Evolutionary conservation across 2,888 invertebrate genomes (phyloP), one percentile per base, ranked within the genome.

Genomic region (Stenolophus ochropezus): DNA sequence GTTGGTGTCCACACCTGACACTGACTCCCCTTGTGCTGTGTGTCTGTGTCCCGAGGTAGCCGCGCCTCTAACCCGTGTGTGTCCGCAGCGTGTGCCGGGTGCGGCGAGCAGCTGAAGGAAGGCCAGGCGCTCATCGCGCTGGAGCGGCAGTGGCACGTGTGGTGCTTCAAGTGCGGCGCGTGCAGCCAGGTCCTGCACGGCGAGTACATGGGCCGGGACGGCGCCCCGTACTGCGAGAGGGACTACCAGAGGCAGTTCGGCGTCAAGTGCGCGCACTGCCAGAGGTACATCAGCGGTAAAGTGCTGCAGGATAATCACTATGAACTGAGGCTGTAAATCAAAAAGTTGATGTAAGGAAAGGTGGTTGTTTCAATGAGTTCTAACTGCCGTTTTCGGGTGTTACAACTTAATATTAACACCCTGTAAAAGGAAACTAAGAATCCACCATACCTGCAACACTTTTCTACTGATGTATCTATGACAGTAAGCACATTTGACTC

Each of bases 181-280:
- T 98, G 98, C 90, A 95, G 95, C 87, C 92, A 93, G 76, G 96
- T 97, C 85, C 93, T 98, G 83, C 97, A 97, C 89, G 98, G 98
- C 84, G 98, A 98, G 91, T 98, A 98, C 91, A 97, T 98, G 97
- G 97, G 97, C 85, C 95, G 97, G 89, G 97, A 95, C 88, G 97
- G 97, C 83, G 93, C 95, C 88, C 98, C 98, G 51, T 97, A 97
- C 90, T 98, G 98, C 91, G 97, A 98, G 91, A 95, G 97, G 87
- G 98, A 98, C 91, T 98, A 98, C 91, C 98, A 98, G 90, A 95
- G 96, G 87, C 94, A 96, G 86, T 97, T 95, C 90, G 98, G 98
- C 83, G 98, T 98, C 85, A 96, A 96, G 89, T 98, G 98, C 91
- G 97, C 97, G 84, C 97, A 98, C 90, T 98, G 98, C 91, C 95